Evolutionary conservation across 1,140 invertebrate genomes (phyloP).

Genomic region (Penaeus japonicus): DNA sequence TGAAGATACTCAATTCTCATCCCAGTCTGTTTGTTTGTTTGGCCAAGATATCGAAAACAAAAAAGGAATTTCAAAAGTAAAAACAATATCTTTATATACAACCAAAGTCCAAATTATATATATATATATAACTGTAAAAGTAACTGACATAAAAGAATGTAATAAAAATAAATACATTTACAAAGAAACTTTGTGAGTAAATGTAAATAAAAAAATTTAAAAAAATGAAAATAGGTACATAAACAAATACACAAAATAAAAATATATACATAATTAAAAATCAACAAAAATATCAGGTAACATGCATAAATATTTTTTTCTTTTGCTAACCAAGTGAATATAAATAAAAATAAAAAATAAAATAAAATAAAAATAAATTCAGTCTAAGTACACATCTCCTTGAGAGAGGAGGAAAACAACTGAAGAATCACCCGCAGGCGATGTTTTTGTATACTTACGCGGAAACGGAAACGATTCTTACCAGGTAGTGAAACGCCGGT

Average conservation of each 20-base stretch:
- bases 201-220: not conserved
- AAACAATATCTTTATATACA: no score
- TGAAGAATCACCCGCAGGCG: not conserved
- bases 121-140: no score
- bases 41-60: no score
- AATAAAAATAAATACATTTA: no score
- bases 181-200: not conserved
- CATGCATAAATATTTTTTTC: no score
- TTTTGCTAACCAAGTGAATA: no score
- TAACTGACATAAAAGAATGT: no score
- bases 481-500: not conserved
- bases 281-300: not conserved
- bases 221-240: not conserved
- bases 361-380: not conserved
- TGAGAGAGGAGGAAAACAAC: not conserved
- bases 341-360: not conserved
- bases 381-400: not conserved
- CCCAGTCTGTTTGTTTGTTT: no score
- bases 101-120: no score
- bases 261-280: not conserved
- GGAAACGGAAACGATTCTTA: not conserved
- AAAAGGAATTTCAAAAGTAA: no score
- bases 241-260: not conserved
- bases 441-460: not conserved
- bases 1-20: no score